phyloP scores from a whole-genome alignment of 2,888 invertebrate species.

The Dugesia japonica region DNA sequence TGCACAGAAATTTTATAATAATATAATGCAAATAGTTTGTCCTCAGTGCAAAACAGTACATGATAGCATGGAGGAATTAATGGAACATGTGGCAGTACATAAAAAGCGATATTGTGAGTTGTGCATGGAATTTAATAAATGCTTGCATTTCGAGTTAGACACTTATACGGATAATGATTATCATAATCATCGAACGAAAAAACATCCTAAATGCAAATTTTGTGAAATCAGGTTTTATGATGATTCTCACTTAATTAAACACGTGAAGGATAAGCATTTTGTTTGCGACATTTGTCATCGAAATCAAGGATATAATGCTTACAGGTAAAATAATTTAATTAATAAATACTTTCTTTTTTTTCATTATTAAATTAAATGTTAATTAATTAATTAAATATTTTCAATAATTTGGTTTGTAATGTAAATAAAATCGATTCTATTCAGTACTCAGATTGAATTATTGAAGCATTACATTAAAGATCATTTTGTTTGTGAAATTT shows the following conservation, averaged over 20 bases:
- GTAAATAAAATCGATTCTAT: too few species aligned
- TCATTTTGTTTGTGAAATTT: slow-evolving; percentile 6
- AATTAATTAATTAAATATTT: too few species aligned
- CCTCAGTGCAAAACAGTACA: not conserved
- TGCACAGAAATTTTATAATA: not conserved
- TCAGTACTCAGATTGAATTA: not conserved
- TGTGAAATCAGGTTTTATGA: slow-evolving; percentile 22
- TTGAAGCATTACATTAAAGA: not conserved
- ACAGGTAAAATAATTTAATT: not conserved
- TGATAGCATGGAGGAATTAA: not conserved
- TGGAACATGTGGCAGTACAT: not conserved
- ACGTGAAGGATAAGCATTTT: slow-evolving; percentile 26
- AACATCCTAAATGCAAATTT: slow-evolving; percentile 26
- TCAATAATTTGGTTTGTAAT: too few species aligned
- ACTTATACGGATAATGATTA: not conserved
- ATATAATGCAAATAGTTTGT: not conserved
- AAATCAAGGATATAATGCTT: not conserved
- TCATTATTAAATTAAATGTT: too few species aligned
- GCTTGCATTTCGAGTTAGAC: not conserved
- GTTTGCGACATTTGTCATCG: slow-evolving; percentile 25
- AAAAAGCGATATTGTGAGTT: not conserved
- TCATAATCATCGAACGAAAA: not conserved
- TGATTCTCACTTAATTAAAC: slow-evolving; percentile 6
- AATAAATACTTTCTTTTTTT: too few species aligned
- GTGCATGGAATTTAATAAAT: not conserved